phyloP scores from a whole-genome alignment of 2,113 vertebrate genomes.

The Pachycephala philippinensis region DNA sequence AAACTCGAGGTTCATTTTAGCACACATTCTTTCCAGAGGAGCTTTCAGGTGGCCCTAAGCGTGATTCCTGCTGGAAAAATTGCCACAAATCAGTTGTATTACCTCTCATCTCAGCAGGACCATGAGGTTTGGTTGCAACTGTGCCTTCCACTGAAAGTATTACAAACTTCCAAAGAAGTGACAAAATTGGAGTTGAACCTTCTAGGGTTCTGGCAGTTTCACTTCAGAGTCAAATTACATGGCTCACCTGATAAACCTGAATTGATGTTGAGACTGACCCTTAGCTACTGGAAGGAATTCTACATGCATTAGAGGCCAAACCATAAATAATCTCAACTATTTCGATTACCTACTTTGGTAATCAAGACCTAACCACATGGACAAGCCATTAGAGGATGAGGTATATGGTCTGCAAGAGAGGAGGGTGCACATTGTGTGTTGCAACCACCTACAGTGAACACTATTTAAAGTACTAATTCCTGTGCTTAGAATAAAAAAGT shows the following conservation, averaged over 20 bases:
- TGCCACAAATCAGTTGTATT: not conserved
- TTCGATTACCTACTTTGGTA: not conserved
- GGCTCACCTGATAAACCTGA: not conserved
- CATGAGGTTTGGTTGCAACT: not conserved
- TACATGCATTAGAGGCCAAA: not conserved
- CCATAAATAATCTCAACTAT: not conserved
- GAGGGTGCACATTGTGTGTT: not conserved
- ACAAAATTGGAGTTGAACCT: not conserved
- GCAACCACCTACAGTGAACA: not conserved
- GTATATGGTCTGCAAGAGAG: not conserved
- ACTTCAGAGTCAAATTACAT: not conserved
- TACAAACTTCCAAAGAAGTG: not conserved
- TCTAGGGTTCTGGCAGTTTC: not conserved
- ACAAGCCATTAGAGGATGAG: not conserved
- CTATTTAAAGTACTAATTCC: conserved; percentile 19
- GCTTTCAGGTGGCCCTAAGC: not conserved
- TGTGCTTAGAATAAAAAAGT: conserved; percentile 45
- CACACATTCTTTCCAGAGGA: not conserved
- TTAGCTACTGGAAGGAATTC: not conserved
- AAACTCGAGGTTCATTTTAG: not conserved
- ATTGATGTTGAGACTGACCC: not conserved
- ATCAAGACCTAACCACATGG: not conserved
- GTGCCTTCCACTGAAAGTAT: not conserved
- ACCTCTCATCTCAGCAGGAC: not conserved
- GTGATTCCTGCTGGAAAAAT: not conserved